Evolutionary conservation across 2,113 vertebrate genomes (phyloP).

Genomic region (Austrofundulus limnaeus): DNA sequence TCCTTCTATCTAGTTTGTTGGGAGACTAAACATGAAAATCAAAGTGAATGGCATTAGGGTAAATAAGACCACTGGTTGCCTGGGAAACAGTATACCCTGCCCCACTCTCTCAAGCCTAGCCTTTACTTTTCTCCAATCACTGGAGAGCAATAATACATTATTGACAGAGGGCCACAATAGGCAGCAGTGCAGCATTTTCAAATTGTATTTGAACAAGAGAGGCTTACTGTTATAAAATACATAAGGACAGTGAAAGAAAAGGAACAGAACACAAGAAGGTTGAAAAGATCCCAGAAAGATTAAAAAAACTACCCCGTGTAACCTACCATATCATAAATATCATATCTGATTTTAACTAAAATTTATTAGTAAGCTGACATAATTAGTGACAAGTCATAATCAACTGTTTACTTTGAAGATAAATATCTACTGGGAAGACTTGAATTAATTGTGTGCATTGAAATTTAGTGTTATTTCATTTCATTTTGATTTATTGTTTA

Average conservation of each 20-base stretch:
- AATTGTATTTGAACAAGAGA: conserved; percentile 77
- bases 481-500: too few relatives aligned
- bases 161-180: conserved; percentile 79
- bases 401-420: conserved; percentile 39
- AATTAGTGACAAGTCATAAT: conserved; percentile 63
- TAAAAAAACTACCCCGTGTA: too few relatives aligned
- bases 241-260: conserved; percentile 45
- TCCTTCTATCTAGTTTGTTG: conserved; percentile 58
- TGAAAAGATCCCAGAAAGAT: not conserved
- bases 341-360: conserved; percentile 53
- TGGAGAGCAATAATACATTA: conserved; percentile 79
- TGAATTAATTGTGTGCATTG: conserved; percentile 2
- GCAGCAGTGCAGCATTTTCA: conserved; percentile 78
- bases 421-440: conserved; percentile 16
- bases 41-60: conserved; percentile 83
- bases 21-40: conserved; percentile 80
- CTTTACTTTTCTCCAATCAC: conserved; percentile 82
- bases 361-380: conserved; percentile 62
- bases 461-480: conserved; percentile 15
- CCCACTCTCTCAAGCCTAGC: conserved; percentile 77
- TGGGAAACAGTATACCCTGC: conserved; percentile 78
- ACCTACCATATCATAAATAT: conserved; percentile 36
- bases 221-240: conserved; percentile 62
- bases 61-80: conserved; percentile 82
- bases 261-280: conserved; percentile 28